Evolutionary conservation across 2,797 vertebrate genomes (phyloP), one percentile per base, ranked within the genome.

Genomic region (Typhlichthys eigenmanni): DNA sequence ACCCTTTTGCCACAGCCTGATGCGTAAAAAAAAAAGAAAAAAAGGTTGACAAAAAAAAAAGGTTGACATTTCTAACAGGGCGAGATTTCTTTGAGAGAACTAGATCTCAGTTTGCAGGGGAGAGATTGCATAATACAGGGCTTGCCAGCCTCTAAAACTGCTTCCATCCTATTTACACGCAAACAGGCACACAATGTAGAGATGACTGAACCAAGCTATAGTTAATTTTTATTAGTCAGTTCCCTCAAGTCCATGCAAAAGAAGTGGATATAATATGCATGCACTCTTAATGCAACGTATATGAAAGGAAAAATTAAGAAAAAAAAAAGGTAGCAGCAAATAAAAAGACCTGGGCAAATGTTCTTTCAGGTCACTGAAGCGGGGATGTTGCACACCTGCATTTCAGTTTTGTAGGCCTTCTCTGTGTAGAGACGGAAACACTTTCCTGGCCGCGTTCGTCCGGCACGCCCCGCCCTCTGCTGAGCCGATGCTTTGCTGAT

Each of bases 361-460:
- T 16, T 53, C 17, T 10, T 24, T 29, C 24, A 17, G 17, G 51
- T 12, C 19, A 4, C 19, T 53, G 19, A 7, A 51, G 45, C 24
- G 4, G 63, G 32, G 2, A 24, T 10, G 12, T 63, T 58, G 68
- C 81, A 79, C 79, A 97, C 96, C 96, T 98, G 96, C 97, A 98
- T 98, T 92, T 98, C 97, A 4, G 96, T 97, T 91, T 97, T 98
- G 85, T 98, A 99, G n/a, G 97, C 96, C 79, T 98, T 99, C 85
- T 98, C 96, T 0, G 97, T 98, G 76, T 98, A 98, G 7, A 98
- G 95, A 60, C 96, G 92, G 88, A 98, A 99, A 82, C 96, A 97
- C 66, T 98, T 99, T 63, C 97, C 96, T 1, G 97, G 96, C 10
- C 96, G 90, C 0, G 97, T 98, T 64, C 97, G 92, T 45, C 97